Evolutionary conservation across 1,140 invertebrate species (phyloP), one percentile per base, ranked within the genome.

Genomic region (Trichonephila clavipes): DNA sequence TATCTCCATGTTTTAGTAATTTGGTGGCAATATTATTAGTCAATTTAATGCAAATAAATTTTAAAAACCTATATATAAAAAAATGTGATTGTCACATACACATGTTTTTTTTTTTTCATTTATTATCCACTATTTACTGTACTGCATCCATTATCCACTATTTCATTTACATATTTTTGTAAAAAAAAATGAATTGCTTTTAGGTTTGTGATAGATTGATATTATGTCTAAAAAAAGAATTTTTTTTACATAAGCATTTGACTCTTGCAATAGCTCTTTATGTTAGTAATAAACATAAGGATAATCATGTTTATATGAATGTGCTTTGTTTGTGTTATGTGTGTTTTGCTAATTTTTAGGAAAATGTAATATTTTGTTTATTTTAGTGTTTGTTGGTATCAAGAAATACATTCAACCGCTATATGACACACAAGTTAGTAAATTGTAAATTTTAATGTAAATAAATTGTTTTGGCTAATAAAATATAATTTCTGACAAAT

Each of bases 381-480:
- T 85, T 59, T 85, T 34, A 59, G 34, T 85, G 83, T 85, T 58
- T 58, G 59, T 89, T 24, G 51, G 64, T 58, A 59, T 89, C 34
- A 66, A 62, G 10, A 44, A 66, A 61, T 64, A 83, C 21, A 51
- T 64, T 85, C 14, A 62, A 85, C 77, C 58, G 59, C 61, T 85
- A 64, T 83, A 28, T 85, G 44, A 89, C 87, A 85, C 51, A 94
- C 44, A 81, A 81, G 64, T 87, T 87, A 61, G 62, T 40, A 61
- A 72, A 86, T 69, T 87, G 85, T 93, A 77, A 88, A 88, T 88
- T 93, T 66, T 82, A 89, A 58, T 94, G 87, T 88, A 89, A 64
- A 89, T 94, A 83, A 89, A 83, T 64, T 94, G 93, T 89, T 89
- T 88, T 88, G 86, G 28, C 77, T 83, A 89, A 90, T 88, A 94